These are phyloP conservation scores for Heliconius hortense DNA, from an alignment of 2,888 invertebrate genomes.

Conservation along the genomic window DNA sequence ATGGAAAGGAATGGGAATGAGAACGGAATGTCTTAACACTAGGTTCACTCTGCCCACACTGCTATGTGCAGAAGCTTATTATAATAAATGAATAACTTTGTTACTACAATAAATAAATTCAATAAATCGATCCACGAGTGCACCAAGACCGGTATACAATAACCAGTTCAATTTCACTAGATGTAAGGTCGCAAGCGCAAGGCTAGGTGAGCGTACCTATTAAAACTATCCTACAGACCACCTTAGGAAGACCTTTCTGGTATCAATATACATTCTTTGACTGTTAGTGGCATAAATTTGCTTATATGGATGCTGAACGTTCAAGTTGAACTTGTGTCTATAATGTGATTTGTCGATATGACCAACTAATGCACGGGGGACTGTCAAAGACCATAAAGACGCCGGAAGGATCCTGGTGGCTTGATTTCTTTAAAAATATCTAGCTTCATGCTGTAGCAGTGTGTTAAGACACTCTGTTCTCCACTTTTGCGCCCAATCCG, in stretches of 20 bases:
- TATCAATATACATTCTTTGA: conserved; percentile 23
- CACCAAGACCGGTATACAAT: conserved; percentile 52
- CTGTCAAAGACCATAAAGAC: conserved; percentile 14
- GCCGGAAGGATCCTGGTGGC: conserved; percentile 1
- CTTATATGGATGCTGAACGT: conserved; percentile 20
- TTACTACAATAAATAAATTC: conserved; percentile 53
- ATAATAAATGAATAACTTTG: conserved; percentile 41
- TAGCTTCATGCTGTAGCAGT: too few species aligned
- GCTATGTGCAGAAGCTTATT: background rate
- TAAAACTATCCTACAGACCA: conserved; percentile 38
- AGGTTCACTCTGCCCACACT: too few species aligned
- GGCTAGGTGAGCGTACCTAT: conserved; percentile 69
- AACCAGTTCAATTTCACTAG: conserved; percentile 78
- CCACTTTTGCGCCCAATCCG: background rate
- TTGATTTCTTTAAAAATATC: background rate
- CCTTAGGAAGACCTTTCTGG: conserved; percentile 37
- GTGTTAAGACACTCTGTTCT: too few species aligned
- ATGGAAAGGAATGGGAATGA: too few species aligned
- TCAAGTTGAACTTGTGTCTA: conserved; percentile 19
- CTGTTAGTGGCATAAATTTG: conserved; percentile 24
- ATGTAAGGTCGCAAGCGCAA: conserved; percentile 73
- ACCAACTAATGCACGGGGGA: background rate
- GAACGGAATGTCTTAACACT: too few species aligned
- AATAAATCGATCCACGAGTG: conserved; percentile 54
- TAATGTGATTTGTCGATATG: background rate